Conservation (phyloP, 1,140 invertebrate species). For the Campodea augens region DNA sequence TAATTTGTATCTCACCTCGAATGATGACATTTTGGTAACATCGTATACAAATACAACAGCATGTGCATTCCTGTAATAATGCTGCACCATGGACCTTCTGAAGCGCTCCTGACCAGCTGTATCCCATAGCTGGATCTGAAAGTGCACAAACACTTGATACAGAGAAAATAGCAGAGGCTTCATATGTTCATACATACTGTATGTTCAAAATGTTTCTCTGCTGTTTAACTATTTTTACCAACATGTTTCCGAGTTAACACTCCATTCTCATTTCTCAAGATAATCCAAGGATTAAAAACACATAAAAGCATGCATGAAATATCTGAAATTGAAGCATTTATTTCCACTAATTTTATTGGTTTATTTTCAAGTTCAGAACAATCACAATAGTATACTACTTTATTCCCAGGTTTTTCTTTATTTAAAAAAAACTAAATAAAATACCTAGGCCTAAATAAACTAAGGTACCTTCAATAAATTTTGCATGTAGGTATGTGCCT, state of each 20-base stretch:
- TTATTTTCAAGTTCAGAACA: too few species aligned
- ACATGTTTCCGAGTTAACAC: neutral
- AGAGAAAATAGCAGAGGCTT: slow-evolving; percentile 3
- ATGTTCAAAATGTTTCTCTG: slow-evolving; percentile 7
- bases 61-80: slow-evolving; percentile 65
- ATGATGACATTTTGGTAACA: slow-evolving; percentile 39
- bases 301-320: neutral
- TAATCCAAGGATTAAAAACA: too few species aligned
- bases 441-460: too few species aligned
- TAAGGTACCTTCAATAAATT: too few species aligned
- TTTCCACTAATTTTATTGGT: too few species aligned
- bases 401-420: too few species aligned
- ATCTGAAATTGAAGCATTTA: too few species aligned
- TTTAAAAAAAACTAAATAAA: too few species aligned
- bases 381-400: too few species aligned
- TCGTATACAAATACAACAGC: slow-evolving; percentile 58
- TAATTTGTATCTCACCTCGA: slow-evolving; percentile 28
- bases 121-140: slow-evolving; percentile 38
- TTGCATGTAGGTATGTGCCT: too few species aligned
- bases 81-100: slow-evolving; percentile 55
- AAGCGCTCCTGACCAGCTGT: slow-evolving; percentile 43
- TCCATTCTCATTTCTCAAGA: neutral
- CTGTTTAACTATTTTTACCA: slow-evolving; percentile 1
- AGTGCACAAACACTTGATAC: slow-evolving; percentile 1
- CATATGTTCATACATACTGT: slow-evolving; percentile 2